Evolutionary conservation across 2,797 vertebrate genomes (phyloP).

Genomic region (Discoglossus pictus): DNA sequence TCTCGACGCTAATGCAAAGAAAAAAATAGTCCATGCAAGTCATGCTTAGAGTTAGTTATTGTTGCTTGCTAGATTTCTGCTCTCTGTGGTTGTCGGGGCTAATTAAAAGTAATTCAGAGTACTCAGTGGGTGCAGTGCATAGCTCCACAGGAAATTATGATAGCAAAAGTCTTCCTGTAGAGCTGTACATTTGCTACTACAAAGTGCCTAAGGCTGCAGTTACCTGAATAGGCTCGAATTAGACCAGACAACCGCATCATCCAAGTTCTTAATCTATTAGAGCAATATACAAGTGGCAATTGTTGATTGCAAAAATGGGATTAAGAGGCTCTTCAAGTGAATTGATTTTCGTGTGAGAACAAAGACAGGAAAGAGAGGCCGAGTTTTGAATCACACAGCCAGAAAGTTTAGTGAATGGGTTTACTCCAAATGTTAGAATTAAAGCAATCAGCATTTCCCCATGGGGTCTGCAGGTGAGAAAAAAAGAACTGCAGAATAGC

Average conservation of each 20-base stretch:
- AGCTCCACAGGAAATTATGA: constrained; percentile 98
- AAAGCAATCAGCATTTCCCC: constrained; percentile 84
- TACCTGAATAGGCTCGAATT: constrained; percentile 99
- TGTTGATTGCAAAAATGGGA: constrained; percentile 98
- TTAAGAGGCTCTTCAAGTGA: constrained; percentile 99
- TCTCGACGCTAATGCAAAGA: constrained; percentile 75
- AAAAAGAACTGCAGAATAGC: constrained; percentile 62
- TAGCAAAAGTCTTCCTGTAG: constrained; percentile 98
- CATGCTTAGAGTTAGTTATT: constrained; percentile 94
- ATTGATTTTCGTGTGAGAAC: constrained; percentile 99
- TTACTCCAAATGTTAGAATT: constrained; percentile 90
- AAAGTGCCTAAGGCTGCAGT: constrained; percentile 87
- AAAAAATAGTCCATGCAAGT: constrained; percentile 81
- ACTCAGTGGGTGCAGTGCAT: constrained; percentile 82
- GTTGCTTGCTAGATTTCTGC: constrained; percentile 91
- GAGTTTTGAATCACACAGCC: constrained; percentile 90
- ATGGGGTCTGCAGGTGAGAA: constrained; percentile 72
- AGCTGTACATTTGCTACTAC: constrained; percentile 92
- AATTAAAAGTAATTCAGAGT: constrained; percentile 96
- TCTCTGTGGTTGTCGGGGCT: constrained; percentile 98
- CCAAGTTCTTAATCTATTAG: constrained; percentile 95
- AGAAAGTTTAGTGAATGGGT: constrained; percentile 93
- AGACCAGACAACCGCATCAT: constrained; percentile 99
- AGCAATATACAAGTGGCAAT: constrained; percentile 97
- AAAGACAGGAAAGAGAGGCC: constrained; percentile 90